A percentile compares a stretch with the other conserved stretches of the same genome.
Conservation (phyloP, 2,797 vertebrate genomes). For the Alectoris magna region DNA sequence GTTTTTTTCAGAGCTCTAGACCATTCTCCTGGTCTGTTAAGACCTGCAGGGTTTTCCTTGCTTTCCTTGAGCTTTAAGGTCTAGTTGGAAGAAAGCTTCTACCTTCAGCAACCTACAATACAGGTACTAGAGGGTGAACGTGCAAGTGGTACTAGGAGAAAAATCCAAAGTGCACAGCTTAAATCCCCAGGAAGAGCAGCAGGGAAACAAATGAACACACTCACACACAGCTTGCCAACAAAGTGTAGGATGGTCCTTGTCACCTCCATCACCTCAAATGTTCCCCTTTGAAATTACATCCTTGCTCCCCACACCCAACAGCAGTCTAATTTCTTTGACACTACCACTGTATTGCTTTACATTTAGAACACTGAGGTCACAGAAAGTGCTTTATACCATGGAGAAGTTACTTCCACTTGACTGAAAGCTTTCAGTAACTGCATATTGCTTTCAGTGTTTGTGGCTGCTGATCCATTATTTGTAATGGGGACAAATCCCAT, state of each 20-base stretch:
- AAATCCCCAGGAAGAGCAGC: neutral
- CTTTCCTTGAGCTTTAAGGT: neutral
- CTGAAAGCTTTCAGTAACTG: constrained; percentile 35
- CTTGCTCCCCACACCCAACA: accelerated
- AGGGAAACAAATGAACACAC: neutral
- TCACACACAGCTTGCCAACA: neutral
- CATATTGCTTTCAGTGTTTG: neutral
- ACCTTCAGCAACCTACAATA: neutral
- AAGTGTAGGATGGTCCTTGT: neutral
- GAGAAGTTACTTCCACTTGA: constrained; percentile 60
- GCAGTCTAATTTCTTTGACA: constrained; percentile 26
- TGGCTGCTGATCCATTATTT: constrained; percentile 6
- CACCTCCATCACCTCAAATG: neutral
- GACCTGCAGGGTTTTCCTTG: neutral
- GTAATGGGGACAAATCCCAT: neutral
- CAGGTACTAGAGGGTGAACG: accelerated
- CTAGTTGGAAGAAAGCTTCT: neutral
- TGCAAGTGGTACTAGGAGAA: neutral
- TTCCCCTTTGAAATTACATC: neutral
- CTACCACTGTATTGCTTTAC: constrained; percentile 31
- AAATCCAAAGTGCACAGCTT: neutral
- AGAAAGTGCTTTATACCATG: constrained; percentile 55
- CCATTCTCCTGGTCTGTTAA: neutral
- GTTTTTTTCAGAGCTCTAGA: neutral
- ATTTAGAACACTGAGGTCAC: constrained; percentile 36